Evolutionary conservation across 2,888 invertebrate species (phyloP), one percentile per base, ranked within the genome.

Genomic region (Acleris emargana): DNA sequence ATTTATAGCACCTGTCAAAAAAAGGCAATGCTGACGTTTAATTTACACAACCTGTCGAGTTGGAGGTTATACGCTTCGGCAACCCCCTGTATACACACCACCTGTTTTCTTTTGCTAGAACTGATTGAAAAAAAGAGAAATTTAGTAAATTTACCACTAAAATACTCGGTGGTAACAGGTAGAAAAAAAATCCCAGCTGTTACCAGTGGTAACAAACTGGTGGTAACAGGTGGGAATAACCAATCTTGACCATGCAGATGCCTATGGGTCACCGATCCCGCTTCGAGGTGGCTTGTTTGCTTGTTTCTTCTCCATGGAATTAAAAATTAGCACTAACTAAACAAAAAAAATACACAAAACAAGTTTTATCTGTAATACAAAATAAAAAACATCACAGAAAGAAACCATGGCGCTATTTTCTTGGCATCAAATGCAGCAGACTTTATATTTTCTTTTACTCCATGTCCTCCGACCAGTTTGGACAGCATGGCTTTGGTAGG

Each of bases 401-500:
- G 25, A 13, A 38, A 0, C 49, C 7, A 20, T 20, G 20, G n/a
- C 20, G 49, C 18, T 18, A 18, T 18, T 17, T 20, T 11, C 18
- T 5, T 18, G 20, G 1, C 2, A 17, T 18, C 20, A 17, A 18
- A 47, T 7, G 18, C 20, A 17, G 18, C 7, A 5, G 17, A 0
- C 70, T 20, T 43, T 13, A n/a, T 16, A 4, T 2, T 0, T 2
- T 45, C n/a, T 1, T 7, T 5, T 1, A 0, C n/a, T 7, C n/a
- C 13, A 4, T 45, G 13, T 16, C 16, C 16, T 7, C 76, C 80
- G 77, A 85, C 81, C 7, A 88, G 68, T 11, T 74, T 78, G 0
- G 72, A 70, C 0, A 88, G 68, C n/a, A 79, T 68, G 0, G 67
- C 62, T 0, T 71, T 73, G 0, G 79, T 72, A 0, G 90, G 89